phyloP scores from a whole-genome alignment of 2,888 invertebrate genomes.

The Acanthococcus lagerstroemiae region DNA sequence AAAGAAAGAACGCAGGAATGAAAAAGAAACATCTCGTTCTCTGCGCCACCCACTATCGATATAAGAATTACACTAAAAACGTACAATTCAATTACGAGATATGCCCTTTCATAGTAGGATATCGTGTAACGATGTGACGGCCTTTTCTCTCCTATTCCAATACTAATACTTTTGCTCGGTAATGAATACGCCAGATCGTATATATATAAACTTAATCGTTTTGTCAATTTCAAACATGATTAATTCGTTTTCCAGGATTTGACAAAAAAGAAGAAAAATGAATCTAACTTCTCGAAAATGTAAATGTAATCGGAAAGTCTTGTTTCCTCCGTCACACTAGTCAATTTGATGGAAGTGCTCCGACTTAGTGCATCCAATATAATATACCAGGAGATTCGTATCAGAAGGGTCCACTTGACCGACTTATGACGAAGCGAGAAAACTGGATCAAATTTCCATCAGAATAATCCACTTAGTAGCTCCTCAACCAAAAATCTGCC shows the following conservation, averaged over 20 bases:
- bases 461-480: no score
- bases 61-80: background rate
- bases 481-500: no score
- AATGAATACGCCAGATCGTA: background rate
- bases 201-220: conserved; percentile 27
- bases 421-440: no score
- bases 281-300: background rate
- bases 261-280: background rate
- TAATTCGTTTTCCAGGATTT: conserved; percentile 1
- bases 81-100: conserved; percentile 23
- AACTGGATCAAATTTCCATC: no score
- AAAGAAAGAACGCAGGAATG: background rate
- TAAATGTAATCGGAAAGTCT: background rate
- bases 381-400: no score
- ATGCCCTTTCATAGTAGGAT: conserved; percentile 18
- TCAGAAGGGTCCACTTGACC: no score
- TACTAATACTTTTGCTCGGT: background rate
- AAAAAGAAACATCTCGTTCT: no score
- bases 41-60: no score
- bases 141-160: background rate
- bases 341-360: no score
- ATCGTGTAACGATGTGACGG: conserved; percentile 7
- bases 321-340: background rate
- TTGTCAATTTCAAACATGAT: conserved; percentile 26
- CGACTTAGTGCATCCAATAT: no score